A percentile compares a stretch with the other conserved stretches of the same genome.
These are phyloP conservation scores for Diplazon laetatorius DNA, from an alignment of 2,888 invertebrate species.

Conservation along the genomic window DNA sequence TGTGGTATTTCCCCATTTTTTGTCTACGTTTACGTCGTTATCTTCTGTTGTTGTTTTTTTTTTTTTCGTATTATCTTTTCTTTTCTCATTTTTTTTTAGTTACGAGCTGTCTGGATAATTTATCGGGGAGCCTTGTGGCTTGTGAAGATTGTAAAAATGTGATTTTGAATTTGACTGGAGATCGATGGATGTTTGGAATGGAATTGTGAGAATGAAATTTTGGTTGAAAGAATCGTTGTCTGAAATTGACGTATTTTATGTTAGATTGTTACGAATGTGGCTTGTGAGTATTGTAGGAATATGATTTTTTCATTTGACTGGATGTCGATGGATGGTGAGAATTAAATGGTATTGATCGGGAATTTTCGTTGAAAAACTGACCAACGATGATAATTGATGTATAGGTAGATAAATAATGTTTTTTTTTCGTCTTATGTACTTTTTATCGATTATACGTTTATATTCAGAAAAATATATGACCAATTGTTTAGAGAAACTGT, in stretches of 20 bases:
- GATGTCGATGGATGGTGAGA: neutral
- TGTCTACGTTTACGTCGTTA: neutral
- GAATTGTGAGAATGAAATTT: neutral
- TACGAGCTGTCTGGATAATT: neutral
- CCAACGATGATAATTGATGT: too few relatives aligned
- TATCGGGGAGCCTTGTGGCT: neutral
- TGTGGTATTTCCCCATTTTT: conserved; percentile 54
- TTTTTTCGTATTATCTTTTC: neutral
- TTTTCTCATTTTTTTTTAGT: neutral
- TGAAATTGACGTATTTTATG: too few relatives aligned
- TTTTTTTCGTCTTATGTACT: too few relatives aligned
- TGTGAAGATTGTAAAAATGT: conserved; percentile 25
- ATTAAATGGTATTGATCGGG: neutral
- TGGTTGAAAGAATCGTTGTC: too few relatives aligned
- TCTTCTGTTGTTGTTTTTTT: neutral
- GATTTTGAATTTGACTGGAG: conserved; percentile 18
- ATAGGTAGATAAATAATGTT: too few relatives aligned
- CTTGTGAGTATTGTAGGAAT: conserved; percentile 16
- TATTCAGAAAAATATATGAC: too few relatives aligned
- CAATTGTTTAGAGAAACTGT: too few relatives aligned
- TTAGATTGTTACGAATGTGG: too few relatives aligned
- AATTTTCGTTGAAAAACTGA: too few relatives aligned
- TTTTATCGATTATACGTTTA: too few relatives aligned
- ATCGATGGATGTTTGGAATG: neutral
- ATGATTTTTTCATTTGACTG: conserved; percentile 24